These are phyloP conservation scores for Atethmia centrago DNA, from an alignment of 2,888 invertebrate genomes.

Conservation along the genomic window DNA sequence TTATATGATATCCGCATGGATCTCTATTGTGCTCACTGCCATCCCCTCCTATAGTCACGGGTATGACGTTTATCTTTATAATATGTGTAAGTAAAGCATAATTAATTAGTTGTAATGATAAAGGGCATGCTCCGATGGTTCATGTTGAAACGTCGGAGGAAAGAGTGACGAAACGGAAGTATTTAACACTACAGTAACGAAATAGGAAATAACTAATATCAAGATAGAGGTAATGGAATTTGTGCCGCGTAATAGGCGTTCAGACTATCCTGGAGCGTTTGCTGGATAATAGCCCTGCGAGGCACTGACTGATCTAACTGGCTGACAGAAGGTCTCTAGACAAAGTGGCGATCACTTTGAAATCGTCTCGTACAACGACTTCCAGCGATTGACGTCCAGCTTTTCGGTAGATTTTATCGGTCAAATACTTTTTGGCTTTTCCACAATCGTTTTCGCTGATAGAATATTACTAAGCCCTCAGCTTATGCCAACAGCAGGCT, in stretches of 20 bases:
- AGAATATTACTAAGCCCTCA: too few relatives aligned
- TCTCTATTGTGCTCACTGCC: not conserved
- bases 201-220: slow-evolving; percentile 53
- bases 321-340: too few relatives aligned
- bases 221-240: slow-evolving; percentile 32
- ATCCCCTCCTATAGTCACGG: slow-evolving; percentile 1
- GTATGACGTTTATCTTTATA: slow-evolving; percentile 26
- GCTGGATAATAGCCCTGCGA: too few relatives aligned
- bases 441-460: too few relatives aligned
- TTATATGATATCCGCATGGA: not conserved
- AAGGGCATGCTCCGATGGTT: slow-evolving; percentile 59
- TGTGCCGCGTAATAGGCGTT: not conserved
- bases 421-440: too few relatives aligned
- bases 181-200: slow-evolving; percentile 23
- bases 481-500: too few relatives aligned
- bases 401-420: too few relatives aligned
- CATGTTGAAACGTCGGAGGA: slow-evolving; percentile 51
- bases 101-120: slow-evolving; percentile 53
- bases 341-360: too few relatives aligned
- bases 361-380: too few relatives aligned
- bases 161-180: slow-evolving; percentile 55
- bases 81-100: slow-evolving; percentile 30
- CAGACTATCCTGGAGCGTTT: too few relatives aligned
- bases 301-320: too few relatives aligned
- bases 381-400: too few relatives aligned